Evolutionary conservation across 1,140 invertebrate species (phyloP).

Genomic region (Musca vetustissima): DNA sequence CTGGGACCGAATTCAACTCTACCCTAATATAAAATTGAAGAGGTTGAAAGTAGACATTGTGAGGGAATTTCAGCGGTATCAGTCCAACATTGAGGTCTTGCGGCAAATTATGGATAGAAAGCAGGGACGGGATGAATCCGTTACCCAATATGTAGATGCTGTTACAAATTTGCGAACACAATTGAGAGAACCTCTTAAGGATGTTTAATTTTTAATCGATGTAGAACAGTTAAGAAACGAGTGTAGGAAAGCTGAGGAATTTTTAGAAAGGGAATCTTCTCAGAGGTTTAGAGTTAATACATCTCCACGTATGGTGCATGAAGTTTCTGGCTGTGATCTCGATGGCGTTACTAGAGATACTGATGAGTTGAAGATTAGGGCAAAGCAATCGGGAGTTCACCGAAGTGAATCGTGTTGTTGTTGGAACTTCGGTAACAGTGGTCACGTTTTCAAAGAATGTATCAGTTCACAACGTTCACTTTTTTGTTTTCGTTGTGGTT

Average conservation of each 20-base stretch:
- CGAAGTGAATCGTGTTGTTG: no score
- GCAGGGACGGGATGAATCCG: neutral
- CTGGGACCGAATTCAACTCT: neutral
- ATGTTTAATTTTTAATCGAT: neutral
- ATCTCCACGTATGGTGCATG: neutral
- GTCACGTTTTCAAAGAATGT: slow-evolving; percentile 19
- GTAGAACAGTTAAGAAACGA: neutral
- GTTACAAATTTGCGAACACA: neutral
- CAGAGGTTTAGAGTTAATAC: neutral
- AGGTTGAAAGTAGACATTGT: neutral
- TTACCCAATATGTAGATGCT: neutral
- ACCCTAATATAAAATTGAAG: neutral
- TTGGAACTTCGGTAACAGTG: no score
- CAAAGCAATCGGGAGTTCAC: no score
- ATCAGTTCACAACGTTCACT: slow-evolving; percentile 31
- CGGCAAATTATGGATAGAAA: neutral
- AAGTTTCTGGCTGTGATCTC: neutral
- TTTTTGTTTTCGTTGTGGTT: slow-evolving; percentile 35
- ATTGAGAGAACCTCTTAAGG: neutral
- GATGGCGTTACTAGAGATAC: neutral
- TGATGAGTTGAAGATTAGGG: neutral
- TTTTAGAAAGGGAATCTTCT: neutral
- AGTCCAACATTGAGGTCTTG: neutral
- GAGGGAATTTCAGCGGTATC: neutral
- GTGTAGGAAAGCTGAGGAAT: neutral